A percentile compares a stretch with the other conserved stretches of the same genome.
These are phyloP conservation scores for cat (Felis catus) DNA, from an alignment of 2,113 vertebrate species.

Conservation along the genomic window DNA sequence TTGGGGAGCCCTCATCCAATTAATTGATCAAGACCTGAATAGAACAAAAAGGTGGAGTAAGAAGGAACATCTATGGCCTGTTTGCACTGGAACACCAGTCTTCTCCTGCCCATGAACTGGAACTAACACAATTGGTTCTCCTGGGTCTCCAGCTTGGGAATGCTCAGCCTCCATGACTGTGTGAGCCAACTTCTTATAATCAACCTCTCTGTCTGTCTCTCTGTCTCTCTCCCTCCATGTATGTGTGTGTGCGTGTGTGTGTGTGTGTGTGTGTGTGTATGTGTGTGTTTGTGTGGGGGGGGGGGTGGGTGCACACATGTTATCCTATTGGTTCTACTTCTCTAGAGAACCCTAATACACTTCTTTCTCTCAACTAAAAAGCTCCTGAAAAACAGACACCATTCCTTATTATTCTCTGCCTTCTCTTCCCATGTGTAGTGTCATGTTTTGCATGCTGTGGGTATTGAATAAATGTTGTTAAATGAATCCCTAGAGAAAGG, in stretches of 20 bases:
- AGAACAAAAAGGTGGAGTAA: not conserved
- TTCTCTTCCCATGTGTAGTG: not conserved
- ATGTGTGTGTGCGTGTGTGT: too few species aligned
- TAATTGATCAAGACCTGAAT: not conserved
- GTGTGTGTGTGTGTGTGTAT: too few species aligned
- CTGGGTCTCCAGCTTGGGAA: not conserved
- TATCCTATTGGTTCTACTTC: not conserved
- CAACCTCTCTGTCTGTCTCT: not conserved
- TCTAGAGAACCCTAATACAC: not conserved
- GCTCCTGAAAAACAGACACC: not conserved
- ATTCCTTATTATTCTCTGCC: not conserved
- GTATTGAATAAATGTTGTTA: not conserved
- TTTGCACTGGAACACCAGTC: not conserved
- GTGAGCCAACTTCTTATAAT: not conserved
- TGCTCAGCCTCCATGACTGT: not conserved
- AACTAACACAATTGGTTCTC: not conserved
- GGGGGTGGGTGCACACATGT: rapidly evolving
- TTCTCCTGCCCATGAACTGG: not conserved
- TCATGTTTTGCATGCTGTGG: not conserved
- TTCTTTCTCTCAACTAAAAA: not conserved
- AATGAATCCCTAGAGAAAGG: constrained; percentile 22
- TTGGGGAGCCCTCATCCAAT: not conserved
- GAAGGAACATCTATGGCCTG: not conserved
- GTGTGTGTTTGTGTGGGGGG: too few species aligned
- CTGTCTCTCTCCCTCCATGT: not conserved